These are phyloP conservation scores for Colletes latitarsis DNA, from an alignment of 1,140 invertebrate species.

Conservation along the genomic window DNA sequence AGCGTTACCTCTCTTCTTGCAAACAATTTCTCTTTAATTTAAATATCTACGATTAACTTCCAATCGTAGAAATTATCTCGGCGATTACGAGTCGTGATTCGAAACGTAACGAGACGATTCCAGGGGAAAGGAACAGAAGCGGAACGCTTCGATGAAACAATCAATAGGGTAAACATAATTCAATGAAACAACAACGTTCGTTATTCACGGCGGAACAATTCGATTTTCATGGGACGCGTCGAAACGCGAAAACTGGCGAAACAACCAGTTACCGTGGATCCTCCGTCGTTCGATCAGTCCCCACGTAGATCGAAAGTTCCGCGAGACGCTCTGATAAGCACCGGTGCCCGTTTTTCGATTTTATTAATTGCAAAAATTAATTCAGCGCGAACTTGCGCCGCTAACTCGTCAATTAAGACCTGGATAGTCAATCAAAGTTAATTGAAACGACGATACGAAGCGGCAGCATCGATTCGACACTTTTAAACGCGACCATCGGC, in stretches of 20 bases:
- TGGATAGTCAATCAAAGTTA: conserved; percentile 60
- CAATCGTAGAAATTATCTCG: too few relatives aligned
- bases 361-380: conserved; percentile 64
- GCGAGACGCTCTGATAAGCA: conserved; percentile 46
- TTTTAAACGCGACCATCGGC: conserved; percentile 37
- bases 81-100: neutral
- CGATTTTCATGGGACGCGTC: conserved; percentile 37
- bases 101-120: neutral
- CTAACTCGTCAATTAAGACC: conserved; percentile 59
- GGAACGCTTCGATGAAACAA: conserved; percentile 13
- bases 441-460: conserved; percentile 38
- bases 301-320: conserved; percentile 50
- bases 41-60: too few relatives aligned
- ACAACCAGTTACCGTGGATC: conserved; percentile 43
- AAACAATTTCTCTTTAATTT: too few relatives aligned
- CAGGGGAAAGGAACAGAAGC: neutral
- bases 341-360: conserved; percentile 46
- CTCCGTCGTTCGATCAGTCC: conserved; percentile 25
- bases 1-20: too few relatives aligned
- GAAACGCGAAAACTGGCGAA: conserved; percentile 40
- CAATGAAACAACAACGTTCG: conserved; percentile 53
- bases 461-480: conserved; percentile 17
- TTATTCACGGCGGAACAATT: conserved; percentile 48
- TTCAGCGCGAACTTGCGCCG: conserved; percentile 20
- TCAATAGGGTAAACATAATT: conserved; percentile 47